A percentile compares a stretch with the other conserved stretches of the same genome.
These are phyloP conservation scores for Anolis apletophallus DNA, from an alignment of 2,797 vertebrate species.

Conservation along the genomic window DNA sequence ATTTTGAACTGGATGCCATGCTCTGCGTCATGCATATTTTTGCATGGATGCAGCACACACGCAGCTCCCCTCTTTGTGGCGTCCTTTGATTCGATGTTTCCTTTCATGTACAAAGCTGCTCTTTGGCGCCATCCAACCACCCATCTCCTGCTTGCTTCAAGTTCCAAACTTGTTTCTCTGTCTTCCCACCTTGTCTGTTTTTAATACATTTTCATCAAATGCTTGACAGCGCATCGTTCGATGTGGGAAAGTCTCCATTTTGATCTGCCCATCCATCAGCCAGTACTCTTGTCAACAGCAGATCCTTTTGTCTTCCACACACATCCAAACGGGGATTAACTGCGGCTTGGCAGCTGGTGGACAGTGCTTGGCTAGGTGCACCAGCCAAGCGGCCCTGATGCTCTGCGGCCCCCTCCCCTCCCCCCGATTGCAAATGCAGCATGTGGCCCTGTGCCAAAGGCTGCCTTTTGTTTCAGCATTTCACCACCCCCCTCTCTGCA, in stretches of 20 bases:
- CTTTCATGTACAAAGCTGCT: not conserved
- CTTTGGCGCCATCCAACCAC: not conserved
- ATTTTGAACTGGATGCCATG: not conserved
- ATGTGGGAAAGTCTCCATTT: not conserved
- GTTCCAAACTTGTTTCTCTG: not conserved
- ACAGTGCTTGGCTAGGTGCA: not conserved
- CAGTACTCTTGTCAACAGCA: not conserved
- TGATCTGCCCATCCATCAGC: not conserved
- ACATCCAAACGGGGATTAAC: slow-evolving; percentile 24
- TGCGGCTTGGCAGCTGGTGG: not conserved
- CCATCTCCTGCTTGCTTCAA: not conserved
- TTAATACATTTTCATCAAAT: too few relatives aligned
- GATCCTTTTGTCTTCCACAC: not conserved
- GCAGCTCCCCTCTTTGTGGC: not conserved
- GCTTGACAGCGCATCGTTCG: not conserved
- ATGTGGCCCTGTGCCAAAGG: not conserved
- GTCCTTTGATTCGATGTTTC: not conserved
- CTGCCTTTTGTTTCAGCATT: not conserved
- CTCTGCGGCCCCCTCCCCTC: not conserved
- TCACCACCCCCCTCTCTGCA: not conserved
- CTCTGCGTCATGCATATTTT: not conserved
- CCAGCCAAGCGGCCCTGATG: not conserved
- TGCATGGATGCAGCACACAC: too few relatives aligned
- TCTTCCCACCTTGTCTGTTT: not conserved
- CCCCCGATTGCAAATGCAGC: not conserved